Evolutionary conservation across 2,888 invertebrate species (phyloP).

Genomic region (Drosophila nr. perissopoda): DNA sequence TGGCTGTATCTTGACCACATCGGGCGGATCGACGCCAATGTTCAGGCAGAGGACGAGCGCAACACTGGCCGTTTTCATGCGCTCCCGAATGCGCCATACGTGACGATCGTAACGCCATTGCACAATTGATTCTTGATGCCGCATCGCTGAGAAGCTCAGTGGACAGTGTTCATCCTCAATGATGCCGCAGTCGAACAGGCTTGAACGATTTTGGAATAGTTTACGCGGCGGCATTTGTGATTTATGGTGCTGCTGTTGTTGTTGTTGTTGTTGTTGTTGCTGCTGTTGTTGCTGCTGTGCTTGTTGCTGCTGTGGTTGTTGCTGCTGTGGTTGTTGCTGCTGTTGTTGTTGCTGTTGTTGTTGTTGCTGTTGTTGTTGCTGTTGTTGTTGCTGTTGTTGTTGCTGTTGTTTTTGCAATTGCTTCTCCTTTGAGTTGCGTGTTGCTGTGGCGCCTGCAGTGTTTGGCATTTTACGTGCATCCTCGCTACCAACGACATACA

Average conservation of each 20-base stretch:
- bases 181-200: not conserved
- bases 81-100: conserved; percentile 96
- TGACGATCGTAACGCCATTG: conserved; percentile 89
- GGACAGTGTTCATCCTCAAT: conserved; percentile 51
- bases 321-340: not conserved
- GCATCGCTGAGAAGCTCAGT: conserved; percentile 81
- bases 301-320: conserved; percentile 1
- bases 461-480: not conserved
- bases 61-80: conserved; percentile 99
- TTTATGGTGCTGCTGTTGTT: not conserved
- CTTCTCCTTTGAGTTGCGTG: not conserved
- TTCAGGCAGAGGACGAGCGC: conserved; percentile 98
- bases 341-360: not conserved
- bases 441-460: not conserved
- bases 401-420: conserved; percentile 3
- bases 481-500: not conserved
- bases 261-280: not conserved
- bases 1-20: conserved; percentile 98
- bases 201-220: not conserved
- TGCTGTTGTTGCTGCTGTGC: not conserved
- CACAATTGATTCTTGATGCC: conserved; percentile 90
- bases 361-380: conserved; percentile 1
- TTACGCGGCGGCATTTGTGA: too few relatives aligned
- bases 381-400: not conserved
- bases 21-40: conserved; percentile 99